Base-by-base conservation (phyloP, 2,888 invertebrate genomes). In the Eilema griseolum region DNA sequence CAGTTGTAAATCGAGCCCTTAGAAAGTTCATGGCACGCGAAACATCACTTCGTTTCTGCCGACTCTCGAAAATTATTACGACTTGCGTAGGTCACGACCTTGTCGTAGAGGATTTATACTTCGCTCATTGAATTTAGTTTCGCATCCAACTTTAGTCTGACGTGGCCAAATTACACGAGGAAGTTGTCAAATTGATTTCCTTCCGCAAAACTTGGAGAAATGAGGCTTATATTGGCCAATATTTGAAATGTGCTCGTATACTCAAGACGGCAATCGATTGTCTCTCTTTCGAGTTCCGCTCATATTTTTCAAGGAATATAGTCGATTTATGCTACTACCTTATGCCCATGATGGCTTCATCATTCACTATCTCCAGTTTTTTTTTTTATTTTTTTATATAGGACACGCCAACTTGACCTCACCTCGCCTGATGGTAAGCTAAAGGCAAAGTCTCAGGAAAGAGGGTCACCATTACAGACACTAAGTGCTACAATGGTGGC, bases 81-180 rank as follows among this genome's bases (percentile, higher is more conserved):
- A 20, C n/a, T 52, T 10, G 52, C n/a, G 52, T 52, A 52, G n/a
- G n/a, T 52, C 52, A n/a, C 52, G 52, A 52, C 52, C 52, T 52
- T 10, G n/a, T n/a, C n/a, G 52, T 20, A 20, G 46, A 46, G 52
- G 52, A 52, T 20, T 46, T 46, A 46, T 20, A 46, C 20, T 46
- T 20, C 20, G 46, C 7, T 46, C 46, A 46, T 46, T 20, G 46
- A 46, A 46, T 46, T 46, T 5, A 46, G 20, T 46, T 46, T 20
- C 46, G 20, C 2, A 46, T 20, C n/a, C 8, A 52, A 52, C 7
- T 52, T 52, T 7, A 7, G 16, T 46, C 16, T 2, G n/a, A 52
- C 52, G n/a, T 52, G 52, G n/a, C 52, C 52, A n/a, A n/a, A 52
- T 52, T 52, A 52, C 52, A 8, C 52, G 52, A 52, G 52, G 52